Conservation (phyloP, 2,113 vertebrate species). For the Oryzias curvinotus region DNA sequence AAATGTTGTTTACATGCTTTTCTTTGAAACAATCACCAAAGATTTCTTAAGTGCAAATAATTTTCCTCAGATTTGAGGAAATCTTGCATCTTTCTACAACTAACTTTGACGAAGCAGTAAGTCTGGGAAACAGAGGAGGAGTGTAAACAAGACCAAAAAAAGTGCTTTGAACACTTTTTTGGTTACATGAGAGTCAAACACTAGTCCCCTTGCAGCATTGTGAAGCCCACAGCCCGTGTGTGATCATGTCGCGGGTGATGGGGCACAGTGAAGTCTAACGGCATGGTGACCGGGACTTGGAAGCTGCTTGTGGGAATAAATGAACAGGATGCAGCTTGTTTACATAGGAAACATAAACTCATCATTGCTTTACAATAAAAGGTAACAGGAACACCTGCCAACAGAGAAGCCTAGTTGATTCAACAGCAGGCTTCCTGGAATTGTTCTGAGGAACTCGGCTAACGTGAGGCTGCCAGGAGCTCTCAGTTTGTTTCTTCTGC, state of each 20-base stretch:
- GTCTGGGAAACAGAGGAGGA: slow-evolving; percentile 12
- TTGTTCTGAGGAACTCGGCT: too few relatives aligned
- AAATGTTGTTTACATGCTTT: too few relatives aligned
- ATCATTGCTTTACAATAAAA: slow-evolving; percentile 59
- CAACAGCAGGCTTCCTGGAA: background rate
- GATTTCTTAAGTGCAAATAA: too few relatives aligned
- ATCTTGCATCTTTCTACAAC: too few relatives aligned
- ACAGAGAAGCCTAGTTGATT: background rate
- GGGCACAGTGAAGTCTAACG: slow-evolving; percentile 52
- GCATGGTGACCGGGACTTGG: slow-evolving; percentile 46
- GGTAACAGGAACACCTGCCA: slow-evolving; percentile 25
- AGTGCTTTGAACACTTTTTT: slow-evolving; percentile 12
- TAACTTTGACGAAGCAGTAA: background rate
- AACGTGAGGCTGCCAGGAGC: too few relatives aligned
- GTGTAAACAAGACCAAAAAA: background rate
- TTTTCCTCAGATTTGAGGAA: too few relatives aligned
- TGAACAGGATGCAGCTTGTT: slow-evolving; percentile 45
- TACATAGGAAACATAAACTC: slow-evolving; percentile 49
- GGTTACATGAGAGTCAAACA: slow-evolving; percentile 54
- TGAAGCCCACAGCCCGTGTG: slow-evolving; percentile 29
- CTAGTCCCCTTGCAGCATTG: background rate
- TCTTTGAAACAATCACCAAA: too few relatives aligned
- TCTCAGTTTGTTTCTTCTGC: too few relatives aligned
- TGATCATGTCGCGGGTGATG: slow-evolving; percentile 68
- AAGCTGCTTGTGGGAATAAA: slow-evolving; percentile 37